Evolutionary conservation across 2,888 invertebrate species (phyloP).

Genomic region (Tubulanus polymorphus): DNA sequence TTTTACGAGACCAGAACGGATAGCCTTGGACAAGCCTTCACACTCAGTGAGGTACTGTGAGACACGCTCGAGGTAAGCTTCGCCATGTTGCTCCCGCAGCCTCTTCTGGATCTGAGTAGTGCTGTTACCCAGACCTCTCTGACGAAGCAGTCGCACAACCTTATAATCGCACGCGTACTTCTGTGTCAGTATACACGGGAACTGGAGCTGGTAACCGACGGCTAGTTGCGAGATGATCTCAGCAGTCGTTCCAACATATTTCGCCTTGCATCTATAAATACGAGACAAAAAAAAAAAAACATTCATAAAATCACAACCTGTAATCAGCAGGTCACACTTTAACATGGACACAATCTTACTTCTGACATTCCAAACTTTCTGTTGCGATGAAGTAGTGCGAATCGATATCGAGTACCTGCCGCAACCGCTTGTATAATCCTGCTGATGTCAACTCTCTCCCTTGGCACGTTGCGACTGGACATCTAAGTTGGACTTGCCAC

Average conservation of each 20-base stretch:
- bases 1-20: conserved; percentile 4
- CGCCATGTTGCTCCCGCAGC: background rate
- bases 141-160: background rate
- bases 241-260: background rate
- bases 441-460: background rate
- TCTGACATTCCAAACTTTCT: background rate
- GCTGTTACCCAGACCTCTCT: conserved; percentile 2
- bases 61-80: background rate
- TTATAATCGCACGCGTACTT: background rate
- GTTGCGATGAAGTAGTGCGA: conserved; percentile 1
- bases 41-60: conserved; percentile 4
- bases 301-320: too few relatives aligned
- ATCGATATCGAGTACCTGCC: conserved; percentile 1
- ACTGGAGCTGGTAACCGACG: background rate
- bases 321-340: too few relatives aligned
- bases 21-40: conserved; percentile 9
- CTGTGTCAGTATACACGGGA: background rate
- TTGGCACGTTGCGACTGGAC: conserved; percentile 17
- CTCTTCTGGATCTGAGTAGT: background rate
- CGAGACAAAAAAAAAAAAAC: too few relatives aligned
- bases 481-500: conserved; percentile 15
- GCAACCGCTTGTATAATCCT: background rate
- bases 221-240: background rate
- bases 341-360: too few relatives aligned
- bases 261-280: background rate